Percentiles rank a stretch among this genome's conserved stretches.
Evolutionary conservation across 2,888 invertebrate species (phyloP).

Genomic region (Andrena camellia): DNA sequence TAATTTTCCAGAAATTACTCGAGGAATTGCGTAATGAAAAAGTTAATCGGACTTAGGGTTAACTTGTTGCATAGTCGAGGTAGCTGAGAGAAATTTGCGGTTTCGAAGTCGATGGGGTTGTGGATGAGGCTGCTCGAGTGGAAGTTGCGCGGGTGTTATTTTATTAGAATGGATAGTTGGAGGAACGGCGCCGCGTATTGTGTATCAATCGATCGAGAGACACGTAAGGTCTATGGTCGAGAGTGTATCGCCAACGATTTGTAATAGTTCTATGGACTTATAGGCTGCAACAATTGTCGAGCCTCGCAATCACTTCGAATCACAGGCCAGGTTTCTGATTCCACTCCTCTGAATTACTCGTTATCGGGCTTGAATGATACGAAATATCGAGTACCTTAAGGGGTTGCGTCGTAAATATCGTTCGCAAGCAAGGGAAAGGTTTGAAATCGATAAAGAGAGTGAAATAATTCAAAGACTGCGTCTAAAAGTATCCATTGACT

Average conservation of each 20-base stretch:
- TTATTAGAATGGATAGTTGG: slow-evolving; percentile 11
- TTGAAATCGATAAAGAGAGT: too few species aligned
- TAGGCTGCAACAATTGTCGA: slow-evolving; percentile 35
- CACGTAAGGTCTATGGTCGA: neutral
- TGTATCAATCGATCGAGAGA: slow-evolving; percentile 38
- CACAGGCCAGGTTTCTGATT: neutral
- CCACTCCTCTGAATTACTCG: neutral
- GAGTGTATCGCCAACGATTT: slow-evolving; percentile 15
- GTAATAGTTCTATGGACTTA: neutral
- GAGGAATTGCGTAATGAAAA: slow-evolving; percentile 16
- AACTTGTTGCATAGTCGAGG: slow-evolving; percentile 35
- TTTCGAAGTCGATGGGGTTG: slow-evolving; percentile 24
- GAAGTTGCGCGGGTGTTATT: slow-evolving; percentile 9
- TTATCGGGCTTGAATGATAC: neutral
- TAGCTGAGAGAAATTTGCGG: slow-evolving; percentile 8
- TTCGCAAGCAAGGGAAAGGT: neutral
- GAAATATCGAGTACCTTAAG: neutral
- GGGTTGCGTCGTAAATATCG: neutral
- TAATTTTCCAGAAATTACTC: slow-evolving; percentile 2
- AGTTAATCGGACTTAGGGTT: slow-evolving; percentile 31
- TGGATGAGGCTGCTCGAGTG: slow-evolving; percentile 10
- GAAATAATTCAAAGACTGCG: too few species aligned
- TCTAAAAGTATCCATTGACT: too few species aligned
- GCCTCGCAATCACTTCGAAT: neutral
- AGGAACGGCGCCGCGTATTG: slow-evolving; percentile 7